These are phyloP conservation scores for Diploptera punctata DNA, from an alignment of 2,888 invertebrate genomes.

Conservation along the genomic window DNA sequence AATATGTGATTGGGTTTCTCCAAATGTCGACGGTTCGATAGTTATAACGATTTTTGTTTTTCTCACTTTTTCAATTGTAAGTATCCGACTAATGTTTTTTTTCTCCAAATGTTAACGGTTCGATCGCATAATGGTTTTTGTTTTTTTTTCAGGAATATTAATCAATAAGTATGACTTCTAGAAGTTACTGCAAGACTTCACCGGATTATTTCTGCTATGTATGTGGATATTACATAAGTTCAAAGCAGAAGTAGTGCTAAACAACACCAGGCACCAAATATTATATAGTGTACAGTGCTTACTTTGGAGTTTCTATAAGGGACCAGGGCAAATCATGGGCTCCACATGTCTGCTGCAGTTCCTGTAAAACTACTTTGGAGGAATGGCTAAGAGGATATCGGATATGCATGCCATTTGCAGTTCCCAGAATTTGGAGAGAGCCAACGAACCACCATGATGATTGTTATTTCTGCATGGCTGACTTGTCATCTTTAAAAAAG, in stretches of 20 bases:
- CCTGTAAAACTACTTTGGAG: background rate
- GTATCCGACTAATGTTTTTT: too few relatives aligned
- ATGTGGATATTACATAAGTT: background rate
- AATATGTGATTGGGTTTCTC: too few relatives aligned
- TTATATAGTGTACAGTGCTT: background rate
- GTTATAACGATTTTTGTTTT: too few relatives aligned
- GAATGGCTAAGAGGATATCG: background rate
- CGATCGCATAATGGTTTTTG: too few relatives aligned
- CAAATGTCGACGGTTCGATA: too few relatives aligned
- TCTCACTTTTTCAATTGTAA: too few relatives aligned
- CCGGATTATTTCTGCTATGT: background rate
- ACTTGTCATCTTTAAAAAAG: background rate
- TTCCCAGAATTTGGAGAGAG: constrained; percentile 13
- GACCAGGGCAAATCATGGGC: background rate
- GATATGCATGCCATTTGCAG: background rate
- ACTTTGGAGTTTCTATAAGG: background rate
- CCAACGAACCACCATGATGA: constrained; percentile 5
- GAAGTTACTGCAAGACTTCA: too few relatives aligned
- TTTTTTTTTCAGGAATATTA: too few relatives aligned
- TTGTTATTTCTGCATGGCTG: background rate
- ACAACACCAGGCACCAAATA: background rate
- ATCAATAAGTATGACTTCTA: too few relatives aligned
- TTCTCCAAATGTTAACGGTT: too few relatives aligned
- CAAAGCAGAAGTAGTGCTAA: background rate
- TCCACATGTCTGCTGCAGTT: background rate